Conservation (phyloP, 2,797 vertebrate genomes). For the Bucorvus abyssinicus region DNA sequence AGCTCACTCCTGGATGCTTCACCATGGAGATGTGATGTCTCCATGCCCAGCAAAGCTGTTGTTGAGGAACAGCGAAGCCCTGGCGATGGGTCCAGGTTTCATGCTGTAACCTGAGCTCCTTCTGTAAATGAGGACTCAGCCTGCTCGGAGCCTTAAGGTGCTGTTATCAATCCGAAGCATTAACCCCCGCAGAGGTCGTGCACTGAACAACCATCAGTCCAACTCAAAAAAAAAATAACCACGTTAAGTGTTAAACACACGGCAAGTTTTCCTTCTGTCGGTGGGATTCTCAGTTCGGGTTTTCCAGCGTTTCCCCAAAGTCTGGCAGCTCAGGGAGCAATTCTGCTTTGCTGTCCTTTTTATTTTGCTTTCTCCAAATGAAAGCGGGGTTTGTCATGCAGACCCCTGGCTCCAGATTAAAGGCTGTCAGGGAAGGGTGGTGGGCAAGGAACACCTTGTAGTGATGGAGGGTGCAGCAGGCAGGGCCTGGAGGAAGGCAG, state of each 20-base stretch:
- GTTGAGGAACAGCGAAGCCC: not conserved
- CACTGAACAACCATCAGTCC: not conserved
- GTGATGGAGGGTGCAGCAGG: not conserved
- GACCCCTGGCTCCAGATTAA: not conserved
- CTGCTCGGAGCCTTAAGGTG: not conserved
- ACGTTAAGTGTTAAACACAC: not conserved
- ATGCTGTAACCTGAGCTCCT: not conserved
- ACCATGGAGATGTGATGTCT: not conserved
- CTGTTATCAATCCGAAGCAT: not conserved
- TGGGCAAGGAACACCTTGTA: not conserved
- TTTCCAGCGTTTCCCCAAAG: not conserved
- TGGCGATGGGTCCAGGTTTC: not conserved
- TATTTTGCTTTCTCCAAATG: not conserved
- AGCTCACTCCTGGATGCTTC: not conserved
- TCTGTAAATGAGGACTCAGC: not conserved
- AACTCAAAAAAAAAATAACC: not conserved
- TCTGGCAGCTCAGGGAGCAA: not conserved
- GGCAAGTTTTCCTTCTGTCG: not conserved
- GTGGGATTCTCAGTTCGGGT: not conserved
- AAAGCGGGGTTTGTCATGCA: accelerated
- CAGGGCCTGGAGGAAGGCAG: not conserved
- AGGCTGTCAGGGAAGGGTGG: not conserved
- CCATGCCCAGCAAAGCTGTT: not conserved
- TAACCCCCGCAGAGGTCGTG: not conserved
- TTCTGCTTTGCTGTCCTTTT: not conserved